phyloP scores from a whole-genome alignment of 2,888 invertebrate genomes.

The Drosophila barbarae region DNA sequence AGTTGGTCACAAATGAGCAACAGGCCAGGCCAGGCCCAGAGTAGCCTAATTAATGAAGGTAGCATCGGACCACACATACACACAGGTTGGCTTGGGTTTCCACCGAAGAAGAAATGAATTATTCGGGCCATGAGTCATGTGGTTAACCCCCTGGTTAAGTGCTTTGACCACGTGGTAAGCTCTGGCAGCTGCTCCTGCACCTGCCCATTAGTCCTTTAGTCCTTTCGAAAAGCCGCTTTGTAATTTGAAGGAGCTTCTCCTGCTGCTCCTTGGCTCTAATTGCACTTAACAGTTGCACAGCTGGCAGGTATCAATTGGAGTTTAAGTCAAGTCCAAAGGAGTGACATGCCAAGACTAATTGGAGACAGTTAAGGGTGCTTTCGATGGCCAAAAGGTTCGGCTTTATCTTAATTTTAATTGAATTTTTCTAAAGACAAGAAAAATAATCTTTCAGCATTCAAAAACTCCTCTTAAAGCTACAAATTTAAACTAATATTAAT shows the following conservation, averaged over 20 bases:
- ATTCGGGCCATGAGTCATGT: slow-evolving; percentile 30
- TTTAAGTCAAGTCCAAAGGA: slow-evolving; percentile 2
- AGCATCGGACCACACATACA: slow-evolving; percentile 60
- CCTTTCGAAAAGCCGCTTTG: slow-evolving; percentile 61
- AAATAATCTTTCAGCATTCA: too few relatives aligned
- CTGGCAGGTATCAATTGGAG: slow-evolving; percentile 40
- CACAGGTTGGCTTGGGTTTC: slow-evolving; percentile 18
- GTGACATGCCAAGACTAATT: slow-evolving; percentile 48
- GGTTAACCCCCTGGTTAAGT: slow-evolving; percentile 33
- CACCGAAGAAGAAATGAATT: slow-evolving; percentile 8
- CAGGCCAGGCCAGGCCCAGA: slow-evolving; percentile 22
- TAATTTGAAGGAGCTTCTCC: slow-evolving; percentile 57
- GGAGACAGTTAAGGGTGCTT: slow-evolving; percentile 3
- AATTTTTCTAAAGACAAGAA: background rate
- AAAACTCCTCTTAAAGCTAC: too few relatives aligned
- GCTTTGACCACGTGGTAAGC: slow-evolving; percentile 43
- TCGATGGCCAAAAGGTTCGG: too few relatives aligned
- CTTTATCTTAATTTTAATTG: background rate
- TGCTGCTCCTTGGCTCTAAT: slow-evolving; percentile 48
- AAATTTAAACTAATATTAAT: background rate
- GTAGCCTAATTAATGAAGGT: slow-evolving; percentile 72
- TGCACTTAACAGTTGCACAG: slow-evolving; percentile 67
- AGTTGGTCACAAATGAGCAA: slow-evolving; percentile 57
- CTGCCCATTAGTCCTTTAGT: slow-evolving; percentile 57
- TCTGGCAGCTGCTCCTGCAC: slow-evolving; percentile 37